A percentile compares a stretch with the other conserved stretches of the same genome.
Evolutionary conservation across 2,113 vertebrate genomes (phyloP).

Genomic region (Gallinago paraguaiae): DNA sequence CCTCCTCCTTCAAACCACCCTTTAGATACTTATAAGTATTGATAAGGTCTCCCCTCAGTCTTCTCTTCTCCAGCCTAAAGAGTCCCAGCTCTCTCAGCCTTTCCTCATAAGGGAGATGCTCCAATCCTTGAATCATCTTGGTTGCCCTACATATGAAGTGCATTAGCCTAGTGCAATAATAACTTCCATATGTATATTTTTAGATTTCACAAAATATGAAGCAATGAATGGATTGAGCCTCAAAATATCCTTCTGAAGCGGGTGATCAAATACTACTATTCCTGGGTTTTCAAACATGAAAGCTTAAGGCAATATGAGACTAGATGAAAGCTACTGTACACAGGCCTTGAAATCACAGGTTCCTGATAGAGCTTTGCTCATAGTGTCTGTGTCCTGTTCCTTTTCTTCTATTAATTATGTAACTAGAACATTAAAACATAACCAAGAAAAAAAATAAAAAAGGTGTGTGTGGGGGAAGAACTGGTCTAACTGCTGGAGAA

Average conservation of each 20-base stretch:
- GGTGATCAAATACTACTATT: background rate
- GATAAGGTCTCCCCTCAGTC: too few species aligned
- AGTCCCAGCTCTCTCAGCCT: too few species aligned
- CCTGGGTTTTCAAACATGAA: background rate
- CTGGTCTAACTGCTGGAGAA: background rate
- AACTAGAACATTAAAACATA: background rate
- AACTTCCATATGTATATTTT: background rate
- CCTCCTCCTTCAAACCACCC: too few species aligned
- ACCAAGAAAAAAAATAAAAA: background rate
- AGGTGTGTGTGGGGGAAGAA: fast-evolving
- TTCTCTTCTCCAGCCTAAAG: too few species aligned
- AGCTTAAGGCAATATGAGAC: background rate
- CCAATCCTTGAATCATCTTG: too few species aligned
- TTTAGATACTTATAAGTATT: too few species aligned
- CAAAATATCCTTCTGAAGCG: background rate
- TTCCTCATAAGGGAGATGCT: too few species aligned
- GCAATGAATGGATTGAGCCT: background rate
- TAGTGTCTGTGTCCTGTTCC: background rate
- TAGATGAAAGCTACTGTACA: background rate
- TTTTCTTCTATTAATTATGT: background rate
- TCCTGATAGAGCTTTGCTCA: background rate
- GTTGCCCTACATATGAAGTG: background rate
- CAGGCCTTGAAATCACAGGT: background rate
- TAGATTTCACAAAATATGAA: background rate
- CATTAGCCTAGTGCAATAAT: background rate